phyloP scores from a whole-genome alignment of 2,797 vertebrate genomes.

The Scleropages formosus region DNA sequence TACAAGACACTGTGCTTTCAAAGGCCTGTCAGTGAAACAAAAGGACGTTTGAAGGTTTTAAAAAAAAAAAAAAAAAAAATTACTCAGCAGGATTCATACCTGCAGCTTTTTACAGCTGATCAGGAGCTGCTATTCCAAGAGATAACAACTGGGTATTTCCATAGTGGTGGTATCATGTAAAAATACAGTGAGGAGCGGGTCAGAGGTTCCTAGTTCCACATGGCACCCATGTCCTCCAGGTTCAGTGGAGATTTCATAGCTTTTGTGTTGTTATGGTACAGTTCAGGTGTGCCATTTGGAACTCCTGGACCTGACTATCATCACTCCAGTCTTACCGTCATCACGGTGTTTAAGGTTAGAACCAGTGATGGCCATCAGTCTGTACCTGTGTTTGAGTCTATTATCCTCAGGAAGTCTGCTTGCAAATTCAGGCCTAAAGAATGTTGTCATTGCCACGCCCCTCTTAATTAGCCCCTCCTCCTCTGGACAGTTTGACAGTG shows the following conservation, averaged over 20 bases:
- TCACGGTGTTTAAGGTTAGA: no score
- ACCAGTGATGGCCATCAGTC: no score
- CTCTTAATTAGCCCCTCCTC: not conserved
- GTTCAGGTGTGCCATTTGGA: no score
- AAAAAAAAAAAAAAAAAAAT: slow-evolving; percentile 43
- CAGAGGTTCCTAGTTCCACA: no score
- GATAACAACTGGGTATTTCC: not conserved
- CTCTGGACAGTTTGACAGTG: not conserved
- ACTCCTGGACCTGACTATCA: no score
- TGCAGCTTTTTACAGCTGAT: slow-evolving; percentile 13
- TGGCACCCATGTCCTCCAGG: no score
- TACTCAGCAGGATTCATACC: slow-evolving; percentile 36
- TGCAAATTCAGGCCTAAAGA: no score
- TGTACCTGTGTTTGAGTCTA: no score
- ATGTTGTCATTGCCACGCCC: not conserved
- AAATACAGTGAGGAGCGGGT: not conserved
- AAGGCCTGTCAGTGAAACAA: slow-evolving; percentile 34
- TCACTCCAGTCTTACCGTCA: no score
- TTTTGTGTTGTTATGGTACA: no score
- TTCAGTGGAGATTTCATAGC: no score
- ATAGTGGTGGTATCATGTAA: not conserved
- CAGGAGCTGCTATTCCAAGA: not conserved
- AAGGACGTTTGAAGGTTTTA: slow-evolving; percentile 38
- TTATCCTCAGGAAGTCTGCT: no score
- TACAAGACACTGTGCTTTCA: slow-evolving; percentile 31